phyloP scores from a whole-genome alignment of 2,113 vertebrate species.

The Indicator indicator region DNA sequence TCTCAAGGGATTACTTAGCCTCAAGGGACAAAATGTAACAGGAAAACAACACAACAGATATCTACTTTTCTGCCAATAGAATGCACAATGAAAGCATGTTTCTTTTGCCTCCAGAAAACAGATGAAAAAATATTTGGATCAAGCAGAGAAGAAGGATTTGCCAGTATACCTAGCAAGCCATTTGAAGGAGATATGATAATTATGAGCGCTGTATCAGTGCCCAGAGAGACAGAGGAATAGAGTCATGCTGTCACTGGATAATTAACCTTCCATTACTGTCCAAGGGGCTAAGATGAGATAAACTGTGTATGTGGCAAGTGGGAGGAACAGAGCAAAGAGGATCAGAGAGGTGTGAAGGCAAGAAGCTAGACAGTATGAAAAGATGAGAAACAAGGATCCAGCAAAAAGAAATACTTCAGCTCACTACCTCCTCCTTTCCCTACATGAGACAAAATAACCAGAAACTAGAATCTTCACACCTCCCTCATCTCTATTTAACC shows the following conservation, averaged over 20 bases:
- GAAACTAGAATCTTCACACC: neutral
- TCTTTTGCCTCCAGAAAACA: neutral
- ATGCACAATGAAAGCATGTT: neutral
- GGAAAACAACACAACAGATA: neutral
- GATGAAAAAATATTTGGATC: neutral
- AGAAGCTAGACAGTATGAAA: neutral
- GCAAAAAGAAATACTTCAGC: neutral
- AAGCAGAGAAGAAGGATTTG: neutral
- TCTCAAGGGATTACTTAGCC: neutral
- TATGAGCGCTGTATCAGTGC: neutral
- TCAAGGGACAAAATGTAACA: neutral
- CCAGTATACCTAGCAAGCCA: neutral
- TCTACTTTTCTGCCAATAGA: neutral
- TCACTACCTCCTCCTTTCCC: neutral
- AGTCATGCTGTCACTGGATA: neutral
- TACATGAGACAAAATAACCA: neutral
- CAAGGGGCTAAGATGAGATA: neutral
- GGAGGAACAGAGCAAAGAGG: neutral
- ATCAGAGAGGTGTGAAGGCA: neutral
- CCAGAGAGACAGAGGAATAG: neutral
- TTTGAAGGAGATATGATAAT: neutral
- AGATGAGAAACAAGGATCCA: neutral
- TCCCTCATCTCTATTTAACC: neutral
- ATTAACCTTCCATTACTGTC: neutral
- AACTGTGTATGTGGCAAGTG: neutral